A percentile compares a stretch with the other conserved stretches of the same genome.
These are phyloP conservation scores for Leptopilina syphax DNA, from an alignment of 2,888 invertebrate genomes.

Conservation along the genomic window DNA sequence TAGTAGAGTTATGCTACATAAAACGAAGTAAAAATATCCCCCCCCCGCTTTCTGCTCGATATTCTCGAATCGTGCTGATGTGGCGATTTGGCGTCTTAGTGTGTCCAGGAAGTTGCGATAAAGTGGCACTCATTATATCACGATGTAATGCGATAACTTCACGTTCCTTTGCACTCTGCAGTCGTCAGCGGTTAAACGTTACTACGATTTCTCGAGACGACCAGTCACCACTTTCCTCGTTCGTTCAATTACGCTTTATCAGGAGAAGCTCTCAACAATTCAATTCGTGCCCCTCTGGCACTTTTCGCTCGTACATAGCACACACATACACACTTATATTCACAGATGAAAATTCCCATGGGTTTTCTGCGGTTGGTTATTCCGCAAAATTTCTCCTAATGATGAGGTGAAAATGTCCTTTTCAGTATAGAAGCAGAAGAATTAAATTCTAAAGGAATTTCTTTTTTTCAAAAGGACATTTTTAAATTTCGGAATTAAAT, in stretches of 20 bases:
- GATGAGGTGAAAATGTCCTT: not conserved
- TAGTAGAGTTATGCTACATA: not conserved
- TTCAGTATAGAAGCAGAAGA: too few species aligned
- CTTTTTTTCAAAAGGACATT: too few species aligned
- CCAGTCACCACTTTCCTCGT: constrained; percentile 18
- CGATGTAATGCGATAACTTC: constrained; percentile 38
- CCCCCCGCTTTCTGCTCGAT: not conserved
- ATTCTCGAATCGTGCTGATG: constrained; percentile 22
- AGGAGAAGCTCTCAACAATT: constrained; percentile 30
- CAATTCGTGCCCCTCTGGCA: constrained; percentile 24
- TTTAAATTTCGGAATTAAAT: too few species aligned
- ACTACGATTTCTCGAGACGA: constrained; percentile 19
- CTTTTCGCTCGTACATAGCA: constrained; percentile 8
- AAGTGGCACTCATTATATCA: constrained; percentile 37
- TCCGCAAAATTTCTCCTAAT: too few species aligned
- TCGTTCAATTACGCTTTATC: constrained; percentile 22
- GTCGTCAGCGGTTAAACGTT: constrained; percentile 34
- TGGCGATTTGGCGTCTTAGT: constrained; percentile 16
- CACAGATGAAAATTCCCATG: not conserved
- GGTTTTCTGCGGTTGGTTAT: not conserved
- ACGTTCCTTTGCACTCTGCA: constrained; percentile 30
- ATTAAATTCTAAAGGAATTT: too few species aligned
- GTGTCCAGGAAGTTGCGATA: constrained; percentile 38
- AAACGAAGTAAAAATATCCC: not conserved
- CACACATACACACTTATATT: not conserved